These are phyloP conservation scores for Xylocampa areola DNA, from an alignment of 2,888 invertebrate genomes.

Conservation along the genomic window DNA sequence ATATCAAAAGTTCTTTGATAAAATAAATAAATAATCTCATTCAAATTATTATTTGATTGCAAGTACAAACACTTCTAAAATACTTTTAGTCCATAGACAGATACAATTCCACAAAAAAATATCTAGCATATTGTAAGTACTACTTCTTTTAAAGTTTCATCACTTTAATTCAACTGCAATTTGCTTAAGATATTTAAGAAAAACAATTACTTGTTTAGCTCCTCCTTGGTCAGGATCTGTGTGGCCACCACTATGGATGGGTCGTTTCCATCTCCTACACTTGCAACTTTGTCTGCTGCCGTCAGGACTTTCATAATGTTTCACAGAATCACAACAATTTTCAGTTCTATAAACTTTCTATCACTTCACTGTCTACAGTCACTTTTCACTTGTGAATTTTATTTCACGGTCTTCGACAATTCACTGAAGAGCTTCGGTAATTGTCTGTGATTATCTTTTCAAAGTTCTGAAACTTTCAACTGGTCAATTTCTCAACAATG, in stretches of 20 bases:
- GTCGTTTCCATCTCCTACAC: conserved; percentile 79
- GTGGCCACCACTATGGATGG: conserved; percentile 76
- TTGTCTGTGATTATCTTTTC: background rate
- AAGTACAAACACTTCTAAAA: too few relatives aligned
- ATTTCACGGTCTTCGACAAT: conserved; percentile 13
- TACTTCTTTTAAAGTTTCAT: too few relatives aligned
- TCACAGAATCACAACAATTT: conserved; percentile 30
- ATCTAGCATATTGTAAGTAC: too few relatives aligned
- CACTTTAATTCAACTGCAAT: too few relatives aligned
- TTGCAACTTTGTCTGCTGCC: conserved; percentile 78
- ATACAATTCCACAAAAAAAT: too few relatives aligned
- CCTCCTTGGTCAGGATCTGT: conserved; percentile 79
- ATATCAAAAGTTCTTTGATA: too few relatives aligned
- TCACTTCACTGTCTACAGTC: conserved; percentile 55
- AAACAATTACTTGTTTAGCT: conserved; percentile 79
- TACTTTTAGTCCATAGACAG: too few relatives aligned
- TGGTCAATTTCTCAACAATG: conserved; percentile 10
- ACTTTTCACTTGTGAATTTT: conserved; percentile 43
- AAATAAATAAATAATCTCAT: too few relatives aligned
- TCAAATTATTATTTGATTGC: too few relatives aligned
- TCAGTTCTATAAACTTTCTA: conserved; percentile 17
- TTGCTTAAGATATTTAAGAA: conserved; percentile 6
- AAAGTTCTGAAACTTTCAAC: background rate
- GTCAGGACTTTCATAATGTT: conserved; percentile 83
- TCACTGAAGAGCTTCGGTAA: conserved; percentile 22